These are phyloP conservation scores for Orthosia incerta DNA, from an alignment of 2,888 invertebrate species.

Conservation along the genomic window DNA sequence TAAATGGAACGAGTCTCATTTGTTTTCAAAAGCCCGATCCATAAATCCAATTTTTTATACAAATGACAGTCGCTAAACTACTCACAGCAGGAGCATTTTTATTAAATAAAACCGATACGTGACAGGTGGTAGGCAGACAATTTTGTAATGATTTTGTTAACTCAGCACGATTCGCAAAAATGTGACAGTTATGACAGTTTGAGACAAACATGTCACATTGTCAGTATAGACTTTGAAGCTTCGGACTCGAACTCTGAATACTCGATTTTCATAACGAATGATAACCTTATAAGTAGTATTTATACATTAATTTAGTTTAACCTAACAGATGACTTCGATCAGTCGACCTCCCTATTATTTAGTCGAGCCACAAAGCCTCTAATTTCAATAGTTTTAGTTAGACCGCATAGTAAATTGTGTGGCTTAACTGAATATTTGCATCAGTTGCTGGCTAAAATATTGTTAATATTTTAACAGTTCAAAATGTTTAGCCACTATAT, in stretches of 20 bases:
- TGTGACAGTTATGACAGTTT: no score
- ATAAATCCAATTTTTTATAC: neutral
- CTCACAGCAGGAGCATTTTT: no score
- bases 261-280: neutral
- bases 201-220: no score
- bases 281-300: neutral
- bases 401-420: constrained; percentile 18
- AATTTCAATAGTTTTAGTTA: constrained; percentile 10
- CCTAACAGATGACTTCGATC: neutral
- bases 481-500: constrained; percentile 11
- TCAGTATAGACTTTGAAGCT: neutral
- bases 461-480: constrained; percentile 5
- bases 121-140: no score
- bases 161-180: no score
- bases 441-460: constrained; percentile 7
- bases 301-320: neutral
- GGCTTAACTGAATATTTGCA: constrained; percentile 8
- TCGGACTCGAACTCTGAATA: no score
- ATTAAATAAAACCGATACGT: no score
- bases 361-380: constrained; percentile 1
- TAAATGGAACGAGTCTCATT: neutral
- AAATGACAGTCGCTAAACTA: neutral
- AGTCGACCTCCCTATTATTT: neutral
- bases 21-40: neutral
- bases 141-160: no score